phyloP scores from a whole-genome alignment of 2,888 invertebrate genomes.

The Drosophila anomalata region DNA sequence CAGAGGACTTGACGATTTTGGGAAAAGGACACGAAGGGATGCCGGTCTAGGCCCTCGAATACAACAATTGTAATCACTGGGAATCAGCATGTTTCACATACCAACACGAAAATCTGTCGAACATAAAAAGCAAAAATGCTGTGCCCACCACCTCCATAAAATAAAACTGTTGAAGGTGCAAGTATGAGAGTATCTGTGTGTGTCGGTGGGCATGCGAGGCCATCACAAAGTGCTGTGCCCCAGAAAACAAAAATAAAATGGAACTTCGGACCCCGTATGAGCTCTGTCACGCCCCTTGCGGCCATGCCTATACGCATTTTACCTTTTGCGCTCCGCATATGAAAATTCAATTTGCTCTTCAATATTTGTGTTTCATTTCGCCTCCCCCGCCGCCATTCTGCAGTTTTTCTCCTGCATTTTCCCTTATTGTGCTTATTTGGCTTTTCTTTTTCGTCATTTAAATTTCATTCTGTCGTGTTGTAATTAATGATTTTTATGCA shows the following conservation, averaged over 20 bases:
- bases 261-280: constrained; percentile 27
- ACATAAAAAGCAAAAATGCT: constrained; percentile 76
- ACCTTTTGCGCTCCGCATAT: constrained; percentile 62
- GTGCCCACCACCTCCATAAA: constrained; percentile 60
- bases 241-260: constrained; percentile 44
- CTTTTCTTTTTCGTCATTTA: constrained; percentile 60
- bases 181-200: constrained; percentile 8
- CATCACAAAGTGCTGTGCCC: constrained; percentile 66
- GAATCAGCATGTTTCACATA: constrained; percentile 79
- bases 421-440: constrained; percentile 28
- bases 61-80: constrained; percentile 78
- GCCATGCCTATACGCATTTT: constrained; percentile 34
- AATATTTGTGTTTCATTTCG: constrained; percentile 61
- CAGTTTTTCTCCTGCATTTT: constrained; percentile 55
- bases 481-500: constrained; percentile 77
- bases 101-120: constrained; percentile 79
- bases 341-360: constrained; percentile 77
- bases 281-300: constrained; percentile 15
- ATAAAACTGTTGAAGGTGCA: constrained; percentile 64
- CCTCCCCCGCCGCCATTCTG: constrained; percentile 23
- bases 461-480: constrained; percentile 75
- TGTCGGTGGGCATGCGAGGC: constrained; percentile 6
- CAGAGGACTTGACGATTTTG: background rate
- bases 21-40: constrained; percentile 9
- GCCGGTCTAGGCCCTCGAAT: constrained; percentile 30